Evolutionary conservation across 2,113 vertebrate genomes (phyloP).

Genomic region (Amblyopsis rosae): DNA sequence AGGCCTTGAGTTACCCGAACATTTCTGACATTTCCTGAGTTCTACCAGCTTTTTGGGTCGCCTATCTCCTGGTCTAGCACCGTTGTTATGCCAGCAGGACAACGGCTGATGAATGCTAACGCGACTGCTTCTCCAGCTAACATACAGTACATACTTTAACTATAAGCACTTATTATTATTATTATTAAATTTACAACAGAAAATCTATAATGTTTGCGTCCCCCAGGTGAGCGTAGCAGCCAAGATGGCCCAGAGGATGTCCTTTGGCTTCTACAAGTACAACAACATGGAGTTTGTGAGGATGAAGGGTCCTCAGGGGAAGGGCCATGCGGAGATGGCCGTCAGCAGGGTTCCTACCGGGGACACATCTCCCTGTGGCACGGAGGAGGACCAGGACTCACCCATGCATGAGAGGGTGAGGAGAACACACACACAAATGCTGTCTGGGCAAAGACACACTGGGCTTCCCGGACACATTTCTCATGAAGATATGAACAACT

Average conservation of each 20-base stretch:
- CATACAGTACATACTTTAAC: no score
- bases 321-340: slow-evolving; percentile 97
- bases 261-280: slow-evolving; percentile 97
- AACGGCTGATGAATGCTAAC: no score
- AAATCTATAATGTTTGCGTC: neutral
- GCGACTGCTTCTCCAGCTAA: no score
- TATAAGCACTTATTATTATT: no score
- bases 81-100: no score
- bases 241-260: slow-evolving; percentile 98
- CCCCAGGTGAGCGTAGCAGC: slow-evolving; percentile 94
- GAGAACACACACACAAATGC: neutral
- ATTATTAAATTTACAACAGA: no score
- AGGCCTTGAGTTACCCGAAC: no score
- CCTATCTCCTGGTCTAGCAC: no score
- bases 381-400: slow-evolving; percentile 90
- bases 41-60: no score
- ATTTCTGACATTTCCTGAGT: no score
- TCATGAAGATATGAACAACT: no score
- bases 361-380: slow-evolving; percentile 91
- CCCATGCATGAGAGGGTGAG: slow-evolving; percentile 91
- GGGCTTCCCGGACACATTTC: no score
- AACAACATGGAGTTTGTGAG: slow-evolving; percentile 99
- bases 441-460: neutral
- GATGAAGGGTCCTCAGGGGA: slow-evolving; percentile 98
- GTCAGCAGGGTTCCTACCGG: slow-evolving; percentile 94